phyloP scores from a whole-genome alignment of 2,113 vertebrate species.

The Empidonax traillii region DNA sequence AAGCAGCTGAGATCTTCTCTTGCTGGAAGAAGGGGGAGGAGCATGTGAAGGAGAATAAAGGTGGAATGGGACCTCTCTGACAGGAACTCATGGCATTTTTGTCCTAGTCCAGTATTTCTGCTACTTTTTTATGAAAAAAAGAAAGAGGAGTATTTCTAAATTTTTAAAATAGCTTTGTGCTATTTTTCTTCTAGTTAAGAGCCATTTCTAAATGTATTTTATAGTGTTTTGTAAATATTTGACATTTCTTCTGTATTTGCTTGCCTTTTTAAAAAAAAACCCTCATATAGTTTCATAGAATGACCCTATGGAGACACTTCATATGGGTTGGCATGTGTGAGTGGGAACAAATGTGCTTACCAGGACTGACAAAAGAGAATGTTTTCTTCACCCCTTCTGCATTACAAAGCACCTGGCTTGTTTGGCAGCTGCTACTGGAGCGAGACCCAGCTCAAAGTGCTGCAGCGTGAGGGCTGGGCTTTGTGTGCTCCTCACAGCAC shows the following conservation, averaged over 20 bases:
- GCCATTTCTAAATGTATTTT: background rate
- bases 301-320: background rate
- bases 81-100: background rate
- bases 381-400: background rate
- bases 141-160: background rate
- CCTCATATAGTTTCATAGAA: background rate
- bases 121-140: background rate
- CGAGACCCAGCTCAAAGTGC: background rate
- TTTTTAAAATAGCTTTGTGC: background rate
- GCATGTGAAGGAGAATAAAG: background rate
- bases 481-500: background rate
- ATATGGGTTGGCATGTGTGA: background rate
- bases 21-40: background rate
- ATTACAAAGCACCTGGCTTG: background rate
- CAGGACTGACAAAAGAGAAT: background rate
- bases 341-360: background rate
- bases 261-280: background rate
- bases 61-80: background rate
- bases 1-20: background rate
- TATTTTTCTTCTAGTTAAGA: background rate
- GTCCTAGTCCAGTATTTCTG: background rate
- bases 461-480: background rate
- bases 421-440: background rate
- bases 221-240: constrained; percentile 13
- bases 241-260: background rate